phyloP scores from a whole-genome alignment of 2,888 invertebrate species.

The Icerya purchasi region DNA sequence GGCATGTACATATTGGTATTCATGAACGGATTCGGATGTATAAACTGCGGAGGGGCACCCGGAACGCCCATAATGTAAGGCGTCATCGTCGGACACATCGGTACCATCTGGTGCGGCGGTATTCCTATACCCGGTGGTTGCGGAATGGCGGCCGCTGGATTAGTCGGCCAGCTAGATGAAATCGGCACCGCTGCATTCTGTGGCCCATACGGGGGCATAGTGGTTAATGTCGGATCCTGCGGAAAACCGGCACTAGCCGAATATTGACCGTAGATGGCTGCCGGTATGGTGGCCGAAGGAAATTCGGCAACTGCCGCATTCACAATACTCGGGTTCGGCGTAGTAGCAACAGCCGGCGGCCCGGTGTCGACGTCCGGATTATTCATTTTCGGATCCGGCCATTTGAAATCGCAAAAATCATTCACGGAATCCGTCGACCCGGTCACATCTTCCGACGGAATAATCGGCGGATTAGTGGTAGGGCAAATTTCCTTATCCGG shows the following conservation, averaged over 20 bases:
- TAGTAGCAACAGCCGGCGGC: not conserved
- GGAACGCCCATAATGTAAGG: not conserved
- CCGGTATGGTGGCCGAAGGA: no score
- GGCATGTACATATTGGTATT: not conserved
- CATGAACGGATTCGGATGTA: not conserved
- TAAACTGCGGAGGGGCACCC: not conserved
- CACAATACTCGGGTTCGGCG: not conserved
- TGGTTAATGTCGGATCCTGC: not conserved
- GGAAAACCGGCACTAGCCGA: not conserved
- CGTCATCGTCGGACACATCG: not conserved
- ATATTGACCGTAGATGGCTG: not conserved
- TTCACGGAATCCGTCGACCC: slow-evolving; percentile 26
- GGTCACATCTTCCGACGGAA: slow-evolving; percentile 72
- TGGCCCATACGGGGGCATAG: slow-evolving; percentile 4
- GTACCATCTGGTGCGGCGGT: not conserved
- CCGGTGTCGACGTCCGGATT: not conserved
- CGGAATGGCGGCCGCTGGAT: no score
- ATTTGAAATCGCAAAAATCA: slow-evolving; percentile 9
- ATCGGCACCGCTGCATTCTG: not conserved
- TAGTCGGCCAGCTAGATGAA: not conserved
- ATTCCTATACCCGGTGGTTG: not conserved
- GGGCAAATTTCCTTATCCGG: slow-evolving; percentile 62
- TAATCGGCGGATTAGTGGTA: slow-evolving; percentile 52
- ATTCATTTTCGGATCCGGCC: slow-evolving; percentile 11
- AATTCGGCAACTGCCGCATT: no score